phyloP scores from a whole-genome alignment of 2,113 vertebrate species.

The Stomatorhinus ivindoensis region DNA sequence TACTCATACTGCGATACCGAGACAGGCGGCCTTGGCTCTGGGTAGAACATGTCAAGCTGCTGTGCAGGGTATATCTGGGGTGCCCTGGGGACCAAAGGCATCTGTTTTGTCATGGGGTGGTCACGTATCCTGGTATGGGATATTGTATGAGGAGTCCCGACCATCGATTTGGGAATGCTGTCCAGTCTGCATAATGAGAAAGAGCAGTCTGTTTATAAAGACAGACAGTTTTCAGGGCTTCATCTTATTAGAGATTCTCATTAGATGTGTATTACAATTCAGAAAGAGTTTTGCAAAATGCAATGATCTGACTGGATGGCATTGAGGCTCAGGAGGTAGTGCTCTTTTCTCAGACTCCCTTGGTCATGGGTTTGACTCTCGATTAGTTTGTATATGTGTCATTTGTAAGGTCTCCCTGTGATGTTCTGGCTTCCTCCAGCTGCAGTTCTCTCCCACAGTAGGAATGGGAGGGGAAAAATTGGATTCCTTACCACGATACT shows the following conservation, averaged over 20 bases:
- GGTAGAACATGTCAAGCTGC: conserved; percentile 79
- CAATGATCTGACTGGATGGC: not conserved
- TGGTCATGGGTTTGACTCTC: not conserved
- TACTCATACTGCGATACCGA: conserved; percentile 84
- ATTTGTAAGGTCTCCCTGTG: no score
- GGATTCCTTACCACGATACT: not conserved
- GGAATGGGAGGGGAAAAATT: no score
- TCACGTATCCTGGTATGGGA: conserved; percentile 65
- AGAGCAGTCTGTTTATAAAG: not conserved
- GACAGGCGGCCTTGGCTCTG: conserved; percentile 66
- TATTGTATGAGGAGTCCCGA: conserved; percentile 70
- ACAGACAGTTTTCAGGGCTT: not conserved
- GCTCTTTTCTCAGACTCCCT: not conserved
- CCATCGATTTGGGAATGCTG: conserved; percentile 70
- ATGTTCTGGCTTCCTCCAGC: no score
- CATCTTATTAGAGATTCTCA: not conserved
- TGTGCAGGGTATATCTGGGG: conserved; percentile 75
- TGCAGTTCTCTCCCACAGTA: no score
- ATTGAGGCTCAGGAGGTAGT: not conserved
- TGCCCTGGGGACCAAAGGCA: conserved; percentile 76
- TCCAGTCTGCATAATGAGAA: conserved; percentile 64
- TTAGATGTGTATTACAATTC: not conserved
- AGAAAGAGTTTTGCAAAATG: not conserved
- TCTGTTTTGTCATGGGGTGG: conserved; percentile 76
- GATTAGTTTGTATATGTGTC: not conserved